Evolutionary conservation across 2,113 vertebrate species (phyloP).

Genomic region (Cricetomys ansorgei): DNA sequence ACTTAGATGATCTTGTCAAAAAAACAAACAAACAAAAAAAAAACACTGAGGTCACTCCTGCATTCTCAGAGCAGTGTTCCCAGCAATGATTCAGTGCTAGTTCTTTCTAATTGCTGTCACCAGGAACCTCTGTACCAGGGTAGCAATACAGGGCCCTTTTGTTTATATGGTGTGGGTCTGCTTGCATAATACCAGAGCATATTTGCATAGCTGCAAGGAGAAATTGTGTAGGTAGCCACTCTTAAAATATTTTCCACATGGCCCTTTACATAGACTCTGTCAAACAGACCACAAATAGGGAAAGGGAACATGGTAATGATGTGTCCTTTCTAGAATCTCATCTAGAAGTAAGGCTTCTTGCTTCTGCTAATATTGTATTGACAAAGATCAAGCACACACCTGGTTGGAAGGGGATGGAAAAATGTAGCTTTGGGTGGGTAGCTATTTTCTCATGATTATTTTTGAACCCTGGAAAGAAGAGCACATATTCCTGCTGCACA

Average conservation of each 20-base stretch:
- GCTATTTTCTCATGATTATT: not conserved
- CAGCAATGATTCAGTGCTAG: not conserved
- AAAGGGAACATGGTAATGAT: not conserved
- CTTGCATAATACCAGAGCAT: not conserved
- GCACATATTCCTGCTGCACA: not conserved
- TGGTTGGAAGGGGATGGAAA: not conserved
- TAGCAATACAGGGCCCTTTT: rapidly evolving
- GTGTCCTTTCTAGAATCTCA: not conserved
- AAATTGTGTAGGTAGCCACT: not conserved
- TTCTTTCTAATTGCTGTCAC: not conserved
- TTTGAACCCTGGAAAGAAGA: not conserved
- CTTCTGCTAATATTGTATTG: too few relatives aligned
- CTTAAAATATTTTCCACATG: not conserved
- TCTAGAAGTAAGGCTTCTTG: rapidly evolving
- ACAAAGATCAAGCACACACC: not conserved
- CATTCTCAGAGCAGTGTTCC: not conserved
- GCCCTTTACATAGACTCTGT: not conserved
- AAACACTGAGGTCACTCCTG: not conserved
- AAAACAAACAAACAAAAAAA: constrained; percentile 2
- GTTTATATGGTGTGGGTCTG: too few relatives aligned
- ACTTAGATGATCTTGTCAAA: not conserved
- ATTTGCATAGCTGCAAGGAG: not conserved
- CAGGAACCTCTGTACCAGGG: not conserved
- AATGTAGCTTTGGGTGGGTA: not conserved
- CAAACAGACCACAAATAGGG: not conserved